Evolutionary conservation across 2,888 invertebrate species (phyloP).

Genomic region (Yponomeuta cagnagella): DNA sequence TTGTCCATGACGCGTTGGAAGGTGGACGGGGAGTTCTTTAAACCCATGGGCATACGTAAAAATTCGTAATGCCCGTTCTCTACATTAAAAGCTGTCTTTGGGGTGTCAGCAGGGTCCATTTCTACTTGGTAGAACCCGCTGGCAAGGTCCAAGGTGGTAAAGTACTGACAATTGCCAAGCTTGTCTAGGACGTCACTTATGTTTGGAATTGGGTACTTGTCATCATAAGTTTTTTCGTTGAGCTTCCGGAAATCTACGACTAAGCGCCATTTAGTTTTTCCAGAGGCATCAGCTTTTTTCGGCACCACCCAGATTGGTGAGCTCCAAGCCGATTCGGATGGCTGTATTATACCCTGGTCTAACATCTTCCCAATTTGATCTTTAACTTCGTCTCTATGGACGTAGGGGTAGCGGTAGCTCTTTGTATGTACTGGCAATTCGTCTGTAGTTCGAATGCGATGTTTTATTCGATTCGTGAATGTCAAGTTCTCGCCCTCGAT

Average conservation of each 20-base stretch:
- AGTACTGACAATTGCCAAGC: slow-evolving; percentile 7
- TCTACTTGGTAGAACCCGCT: background rate
- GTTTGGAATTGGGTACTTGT: slow-evolving; percentile 3
- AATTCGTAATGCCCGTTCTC: no score
- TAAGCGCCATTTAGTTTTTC: slow-evolving; percentile 11
- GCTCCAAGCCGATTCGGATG: no score
- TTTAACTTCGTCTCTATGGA: slow-evolving; percentile 22
- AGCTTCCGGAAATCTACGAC: slow-evolving; percentile 14
- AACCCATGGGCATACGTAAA: no score
- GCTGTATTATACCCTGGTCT: background rate
- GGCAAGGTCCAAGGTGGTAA: slow-evolving; percentile 10
- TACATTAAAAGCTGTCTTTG: no score
- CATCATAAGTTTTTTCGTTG: slow-evolving; percentile 13
- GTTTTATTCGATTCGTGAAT: slow-evolving; percentile 23
- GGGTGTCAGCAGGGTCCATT: no score
- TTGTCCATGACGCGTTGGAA: slow-evolving; percentile 1
- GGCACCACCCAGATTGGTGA: no score
- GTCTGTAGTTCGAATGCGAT: slow-evolving; percentile 20
- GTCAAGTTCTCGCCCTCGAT: slow-evolving; percentile 20
- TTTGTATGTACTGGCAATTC: slow-evolving; percentile 23
- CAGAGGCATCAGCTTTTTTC: slow-evolving; percentile 6
- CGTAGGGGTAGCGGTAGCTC: slow-evolving; percentile 23
- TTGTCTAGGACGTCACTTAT: slow-evolving; percentile 10
- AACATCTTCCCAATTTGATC: slow-evolving; percentile 12
- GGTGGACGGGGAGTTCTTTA: background rate